A percentile compares a stretch with the other conserved stretches of the same genome.
These are phyloP conservation scores for Amazona guildingii DNA, from an alignment of 2,113 vertebrate genomes.

Conservation along the genomic window DNA sequence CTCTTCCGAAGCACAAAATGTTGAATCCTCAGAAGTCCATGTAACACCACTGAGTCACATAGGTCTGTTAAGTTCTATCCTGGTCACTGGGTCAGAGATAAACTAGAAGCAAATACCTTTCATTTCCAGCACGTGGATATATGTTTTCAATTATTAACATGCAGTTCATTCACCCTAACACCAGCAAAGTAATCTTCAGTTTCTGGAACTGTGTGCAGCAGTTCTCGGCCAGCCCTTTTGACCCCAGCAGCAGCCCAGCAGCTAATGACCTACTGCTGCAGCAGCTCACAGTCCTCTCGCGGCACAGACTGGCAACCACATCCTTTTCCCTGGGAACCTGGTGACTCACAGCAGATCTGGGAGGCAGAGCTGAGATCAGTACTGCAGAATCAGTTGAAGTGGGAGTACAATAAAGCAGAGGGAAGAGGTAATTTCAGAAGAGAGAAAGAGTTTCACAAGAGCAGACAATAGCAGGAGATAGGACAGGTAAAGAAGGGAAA, in stretches of 20 bases:
- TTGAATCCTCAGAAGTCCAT: not conserved
- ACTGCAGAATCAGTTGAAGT: not conserved
- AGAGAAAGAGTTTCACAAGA: not conserved
- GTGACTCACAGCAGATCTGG: not conserved
- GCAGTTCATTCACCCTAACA: not conserved
- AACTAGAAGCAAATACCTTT: not conserved
- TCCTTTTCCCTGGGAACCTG: not conserved
- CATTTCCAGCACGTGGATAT: not conserved
- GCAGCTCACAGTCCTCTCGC: not conserved
- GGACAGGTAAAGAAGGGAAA: not conserved
- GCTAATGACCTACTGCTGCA: not conserved
- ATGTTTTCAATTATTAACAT: not conserved
- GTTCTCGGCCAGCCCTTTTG: fast-evolving
- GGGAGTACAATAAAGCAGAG: not conserved
- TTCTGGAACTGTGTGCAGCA: not conserved
- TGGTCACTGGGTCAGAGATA: not conserved
- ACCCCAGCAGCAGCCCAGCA: not conserved
- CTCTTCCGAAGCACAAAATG: fast-evolving
- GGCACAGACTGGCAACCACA: not conserved
- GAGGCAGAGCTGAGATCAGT: not conserved
- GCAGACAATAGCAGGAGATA: not conserved
- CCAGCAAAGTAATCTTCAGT: not conserved
- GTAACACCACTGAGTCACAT: fast-evolving
- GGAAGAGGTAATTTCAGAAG: not conserved
- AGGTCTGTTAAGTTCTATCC: not conserved